Base-by-base conservation (phyloP, 2,888 invertebrate genomes). In the Cactoblastis cactorum region DNA sequence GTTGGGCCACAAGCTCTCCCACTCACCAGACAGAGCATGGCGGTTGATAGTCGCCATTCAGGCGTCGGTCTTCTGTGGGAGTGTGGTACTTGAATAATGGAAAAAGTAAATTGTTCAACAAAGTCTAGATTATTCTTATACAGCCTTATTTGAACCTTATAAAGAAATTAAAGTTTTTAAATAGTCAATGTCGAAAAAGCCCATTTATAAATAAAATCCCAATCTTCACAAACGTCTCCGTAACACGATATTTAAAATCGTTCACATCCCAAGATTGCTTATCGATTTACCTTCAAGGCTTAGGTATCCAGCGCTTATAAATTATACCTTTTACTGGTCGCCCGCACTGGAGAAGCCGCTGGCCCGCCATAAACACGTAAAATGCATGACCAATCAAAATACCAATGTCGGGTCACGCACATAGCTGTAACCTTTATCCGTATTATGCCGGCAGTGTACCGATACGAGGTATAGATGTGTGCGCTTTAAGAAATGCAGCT, bases 371-470 rank as follows among this genome's bases (percentile, higher is more conserved):
- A 87, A 86, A 88, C 86, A 84, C 84, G 86, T 86, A 84, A 88
- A 88, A 88, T 88, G 88, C 88, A 89, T 89, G 88, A 88, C 88
- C 88, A 89, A 89, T 89, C 88, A 89, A 89, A 89, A 89, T 89
- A 89, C 88, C 88, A 88, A 85, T 77, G 86, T 76, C 80, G 76
- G 77, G 69, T 69, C 79, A 83, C 85, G 55, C 81, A 79, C 82
- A 54, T 0, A 2, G 8, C 35, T 22, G 51, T n/a, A 6, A 11
- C 2, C 56, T 58, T 52, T 51, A 56, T 51, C 35, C 49, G 55
- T 62, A 17, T 28, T 48, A 22, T 41, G 22, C 39, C 33, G 41
- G 18, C 19, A 12, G 3, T 11, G 17, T 41, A 11, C 33, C 19
- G 0, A 32, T n/a, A 41, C 12, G 11, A 58, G n/a, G 55, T 15